Evolutionary conservation across 2,888 invertebrate genomes (phyloP), one percentile per base, ranked within the genome.

Genomic region (Anoplius nigerrimus): DNA sequence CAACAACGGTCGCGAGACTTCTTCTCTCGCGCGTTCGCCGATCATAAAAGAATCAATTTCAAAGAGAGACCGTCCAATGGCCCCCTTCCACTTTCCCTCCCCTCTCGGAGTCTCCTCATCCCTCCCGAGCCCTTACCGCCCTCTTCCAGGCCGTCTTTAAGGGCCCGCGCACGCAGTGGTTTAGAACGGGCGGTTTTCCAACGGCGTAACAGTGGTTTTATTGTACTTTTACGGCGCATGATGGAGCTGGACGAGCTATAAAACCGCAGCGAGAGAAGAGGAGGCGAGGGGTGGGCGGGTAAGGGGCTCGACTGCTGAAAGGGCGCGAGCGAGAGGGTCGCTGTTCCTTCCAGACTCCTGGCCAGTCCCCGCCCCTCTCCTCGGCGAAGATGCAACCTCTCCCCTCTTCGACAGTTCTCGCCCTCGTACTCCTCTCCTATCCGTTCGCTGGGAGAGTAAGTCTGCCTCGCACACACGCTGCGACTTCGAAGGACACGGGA

Each of bases 11-110:
- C 34, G 34, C 6, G 34, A 34, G 34, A 2, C 11, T 34, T 34
- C 34, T 34, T 34, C 34, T 34, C 34, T 34, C 6, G 34, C 34
- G 8, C 34, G 78, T 86, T 84, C 79, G 76, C 79, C 74, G 83
- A 84, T 87, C 87, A 83, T 87, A 87, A 87, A 88, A 86, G 86
- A 87, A 87, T 87, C 87, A 87, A 87, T 87, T 87, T 84, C 79
- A 34, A 13, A 34, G 34, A 34, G 34, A 34, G 8, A 11, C 34
- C 4, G 11, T n/a, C 34, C 11, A 34, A 13, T 27, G 34, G 11
- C 11, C 34, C 72, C 62, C 63, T 71, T 54, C 63, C 69, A 63
- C 70, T 61, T 69, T 70, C 42, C 42, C 24, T 34, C 15, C 15
- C 20, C 24, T 24, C 5, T 21, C 24, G 55, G 56, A 42, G 63